phyloP scores from a whole-genome alignment of 2,888 invertebrate genomes.

The Dastarcus helophoroides region DNA sequence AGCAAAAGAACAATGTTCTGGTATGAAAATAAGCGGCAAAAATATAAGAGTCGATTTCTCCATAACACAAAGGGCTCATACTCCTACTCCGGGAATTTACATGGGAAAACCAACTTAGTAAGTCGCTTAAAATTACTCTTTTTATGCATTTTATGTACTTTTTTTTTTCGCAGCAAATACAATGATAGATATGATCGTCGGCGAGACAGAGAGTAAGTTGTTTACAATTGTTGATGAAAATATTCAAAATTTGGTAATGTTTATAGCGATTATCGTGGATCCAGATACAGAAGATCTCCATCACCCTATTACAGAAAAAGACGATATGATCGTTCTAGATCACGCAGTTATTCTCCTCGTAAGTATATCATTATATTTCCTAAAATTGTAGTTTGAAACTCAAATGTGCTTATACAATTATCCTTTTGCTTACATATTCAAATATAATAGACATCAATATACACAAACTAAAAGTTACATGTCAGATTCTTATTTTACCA shows the following conservation, averaged over 20 bases:
- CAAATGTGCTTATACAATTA: no score
- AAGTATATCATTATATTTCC: no score
- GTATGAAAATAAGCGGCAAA: constrained; percentile 89
- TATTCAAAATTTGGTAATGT: no score
- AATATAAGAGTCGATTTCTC: constrained; percentile 92
- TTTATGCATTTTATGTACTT: background rate
- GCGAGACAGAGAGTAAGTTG: constrained; percentile 27
- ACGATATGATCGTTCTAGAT: constrained; percentile 26
- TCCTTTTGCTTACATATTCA: no score
- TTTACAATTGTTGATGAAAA: no score
- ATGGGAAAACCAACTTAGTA: constrained; percentile 86
- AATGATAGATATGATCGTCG: constrained; percentile 26
- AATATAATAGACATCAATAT: no score
- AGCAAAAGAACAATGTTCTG: constrained; percentile 88
- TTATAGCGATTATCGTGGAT: constrained; percentile 26
- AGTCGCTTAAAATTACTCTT: constrained; percentile 27
- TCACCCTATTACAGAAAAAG: constrained; percentile 27
- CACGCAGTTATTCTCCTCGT: constrained; percentile 30
- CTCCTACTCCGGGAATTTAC: constrained; percentile 94
- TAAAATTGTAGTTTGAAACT: no score
- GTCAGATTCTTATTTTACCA: no score
- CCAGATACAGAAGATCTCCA: constrained; percentile 24
- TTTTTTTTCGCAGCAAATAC: constrained; percentile 24
- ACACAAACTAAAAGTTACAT: no score
- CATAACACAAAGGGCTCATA: constrained; percentile 90